These are phyloP conservation scores for Drosophila rubida DNA, from an alignment of 2,888 invertebrate species.

Conservation along the genomic window DNA sequence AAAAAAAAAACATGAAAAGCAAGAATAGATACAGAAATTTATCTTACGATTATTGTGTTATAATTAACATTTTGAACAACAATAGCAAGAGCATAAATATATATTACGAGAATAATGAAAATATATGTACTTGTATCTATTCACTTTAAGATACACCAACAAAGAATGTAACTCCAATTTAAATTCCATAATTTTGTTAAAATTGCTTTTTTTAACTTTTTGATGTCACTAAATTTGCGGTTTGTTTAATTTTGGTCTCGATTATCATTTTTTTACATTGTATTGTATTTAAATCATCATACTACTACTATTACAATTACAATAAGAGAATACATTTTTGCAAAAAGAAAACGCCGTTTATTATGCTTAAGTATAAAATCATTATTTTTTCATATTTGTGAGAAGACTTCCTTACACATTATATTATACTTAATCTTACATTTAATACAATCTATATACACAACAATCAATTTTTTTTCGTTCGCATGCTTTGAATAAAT, in stretches of 20 bases:
- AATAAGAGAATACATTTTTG: slow-evolving; percentile 27
- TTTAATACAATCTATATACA: slow-evolving; percentile 20
- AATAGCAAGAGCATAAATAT: slow-evolving; percentile 23
- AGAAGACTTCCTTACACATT: slow-evolving; percentile 41
- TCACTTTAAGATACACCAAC: neutral
- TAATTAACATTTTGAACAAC: slow-evolving; percentile 30
- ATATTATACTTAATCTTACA: slow-evolving; percentile 34
- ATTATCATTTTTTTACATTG: slow-evolving; percentile 21
- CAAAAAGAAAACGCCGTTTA: slow-evolving; percentile 16
- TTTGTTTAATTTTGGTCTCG: slow-evolving; percentile 15
- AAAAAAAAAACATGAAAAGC: slow-evolving; percentile 9
- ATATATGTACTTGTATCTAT: slow-evolving; percentile 17
- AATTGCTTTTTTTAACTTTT: slow-evolving; percentile 11
- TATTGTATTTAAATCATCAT: neutral
- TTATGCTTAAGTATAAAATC: slow-evolving; percentile 28
- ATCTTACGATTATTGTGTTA: slow-evolving; percentile 40
- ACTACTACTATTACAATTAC: slow-evolving; percentile 17
- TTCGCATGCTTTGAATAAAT: slow-evolving; percentile 54
- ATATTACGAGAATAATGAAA: neutral
- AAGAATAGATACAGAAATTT: slow-evolving; percentile 17
- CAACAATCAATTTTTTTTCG: slow-evolving; percentile 26
- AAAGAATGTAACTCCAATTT: slow-evolving; percentile 1
- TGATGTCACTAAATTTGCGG: slow-evolving; percentile 19
- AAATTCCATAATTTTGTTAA: slow-evolving; percentile 29
- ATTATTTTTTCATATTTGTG: slow-evolving; percentile 28